Evolutionary conservation across 1,140 invertebrate species (phyloP), one percentile per base, ranked within the genome.

Genomic region (Neodiprion pinetum): DNA sequence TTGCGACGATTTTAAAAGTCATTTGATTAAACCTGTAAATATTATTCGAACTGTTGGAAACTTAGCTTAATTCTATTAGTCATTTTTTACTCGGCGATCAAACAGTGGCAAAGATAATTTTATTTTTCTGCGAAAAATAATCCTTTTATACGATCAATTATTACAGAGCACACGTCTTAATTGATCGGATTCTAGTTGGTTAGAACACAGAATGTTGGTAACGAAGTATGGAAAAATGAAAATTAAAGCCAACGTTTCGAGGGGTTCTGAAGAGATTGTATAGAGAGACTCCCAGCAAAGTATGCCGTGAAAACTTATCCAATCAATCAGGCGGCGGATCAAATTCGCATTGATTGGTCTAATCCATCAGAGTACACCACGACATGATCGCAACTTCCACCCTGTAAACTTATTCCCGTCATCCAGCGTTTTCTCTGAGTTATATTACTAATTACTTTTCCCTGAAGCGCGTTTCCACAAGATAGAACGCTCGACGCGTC

Each of bases 391-490:
- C 53, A 78, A 78, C 11, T 11, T 67, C 10, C 71, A 40, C 40
- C 65, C 65, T 47, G 71, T 76, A 73, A 69, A 73, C 72, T 76
- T 76, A 73, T 73, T 71, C 73, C 67, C 67, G 67, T 69, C 67
- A 66, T 69, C 53, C 17, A 14, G 53, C 71, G 68, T 74, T 74
- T 65, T 61, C 74, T 72, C 71, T 71, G 72, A 75, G 76, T 77
- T 77, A 79, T 76, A 72, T 71, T 71, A 66, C 73, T 82, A 82
- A 82, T 81, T 82, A 81, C 80, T 82, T 82, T 79, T 78, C 78
- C 70, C 72, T 74, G 67, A 67, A 69, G 70, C 72, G 50, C 53
- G 53, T 17, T 61, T 9, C 53, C 53, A 8, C 53, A 17, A 9
- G 53, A 61, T 61, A 12, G 53, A 14, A 61, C 3, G 7, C 53